Evolutionary conservation across 2,113 vertebrate species (phyloP).

Genomic region (Martes martes): DNA sequence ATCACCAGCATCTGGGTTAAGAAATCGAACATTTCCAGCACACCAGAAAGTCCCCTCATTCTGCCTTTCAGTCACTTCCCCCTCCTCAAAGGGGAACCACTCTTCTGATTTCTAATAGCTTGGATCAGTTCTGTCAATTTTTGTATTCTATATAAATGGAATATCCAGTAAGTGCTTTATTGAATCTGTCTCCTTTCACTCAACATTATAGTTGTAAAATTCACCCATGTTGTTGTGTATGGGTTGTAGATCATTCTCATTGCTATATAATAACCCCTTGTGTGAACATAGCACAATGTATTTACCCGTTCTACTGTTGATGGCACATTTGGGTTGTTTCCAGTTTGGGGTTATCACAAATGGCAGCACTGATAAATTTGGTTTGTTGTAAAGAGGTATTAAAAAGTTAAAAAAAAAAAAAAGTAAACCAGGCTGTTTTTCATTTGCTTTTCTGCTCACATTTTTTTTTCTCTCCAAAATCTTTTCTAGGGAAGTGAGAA

Average conservation of each 20-base stretch:
- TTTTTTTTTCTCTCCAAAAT: too few species aligned
- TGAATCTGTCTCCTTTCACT: not conserved
- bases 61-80: not conserved
- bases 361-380: not conserved
- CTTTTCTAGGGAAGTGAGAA: not conserved
- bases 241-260: not conserved
- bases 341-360: not conserved
- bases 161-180: not conserved
- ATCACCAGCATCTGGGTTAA: not conserved
- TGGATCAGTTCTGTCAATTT: not conserved
- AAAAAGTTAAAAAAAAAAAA: not conserved
- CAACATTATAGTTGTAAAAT: not conserved
- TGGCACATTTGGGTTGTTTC: not conserved
- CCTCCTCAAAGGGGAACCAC: not conserved
- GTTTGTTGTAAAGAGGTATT: not conserved
- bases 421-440: not conserved
- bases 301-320: not conserved
- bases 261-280: not conserved
- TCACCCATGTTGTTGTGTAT: not conserved
- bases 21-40: not conserved
- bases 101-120: not conserved
- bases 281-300: not conserved
- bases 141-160: not conserved
- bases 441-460: not conserved
- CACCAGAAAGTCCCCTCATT: not conserved